Evolutionary conservation across 2,888 invertebrate species (phyloP), one percentile per base, ranked within the genome.

Genomic region (Lycaena phlaeas): DNA sequence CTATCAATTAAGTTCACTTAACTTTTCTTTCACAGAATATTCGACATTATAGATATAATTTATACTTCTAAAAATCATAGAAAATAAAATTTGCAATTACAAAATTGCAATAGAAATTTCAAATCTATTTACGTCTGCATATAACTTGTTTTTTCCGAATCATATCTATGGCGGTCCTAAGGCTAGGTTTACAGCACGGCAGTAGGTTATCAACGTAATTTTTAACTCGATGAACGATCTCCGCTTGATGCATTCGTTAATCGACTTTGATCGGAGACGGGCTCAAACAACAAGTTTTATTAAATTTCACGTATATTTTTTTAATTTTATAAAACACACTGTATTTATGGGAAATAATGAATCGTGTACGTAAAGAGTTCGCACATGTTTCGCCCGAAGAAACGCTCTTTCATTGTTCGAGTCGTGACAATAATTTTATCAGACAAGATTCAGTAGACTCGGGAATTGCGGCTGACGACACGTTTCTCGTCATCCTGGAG

Each of bases 401-500:
- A 50, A 50, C 34, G 48, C 49, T 51, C 25, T 30, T 25, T 14
- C 40, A 49, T 43, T 43, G 46, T 47, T 50, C 45, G n/a, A 22
- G 10, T 10, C 34, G 31, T 25, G 27, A 11, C 15, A 18, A 5
- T 48, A 43, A 52, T 41, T 52, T 59, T 41, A 48, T 42, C 18
- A 54, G 61, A 12, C 64, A 64, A 41, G 41, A 50, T 14, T 68
- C 68, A 11, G 43, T 58, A 5, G 68, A 73, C 48, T 69, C 70
- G 7, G 72, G 68, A 1, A 64, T 68, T 11, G 58, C 54, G 18
- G 64, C 61, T 22, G 54, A 60, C 18, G 48, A 50, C 14, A 14
- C 27, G 15, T 26, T 40, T 12, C 1, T 18, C n/a, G 18, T 39
- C 36, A 54, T 36, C 43, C 54, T 61, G 55, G 64, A 63, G 28